Evolutionary conservation across 64 coral and sea anemone species (phyloP).

Genomic region (Montipora foliosa): DNA sequence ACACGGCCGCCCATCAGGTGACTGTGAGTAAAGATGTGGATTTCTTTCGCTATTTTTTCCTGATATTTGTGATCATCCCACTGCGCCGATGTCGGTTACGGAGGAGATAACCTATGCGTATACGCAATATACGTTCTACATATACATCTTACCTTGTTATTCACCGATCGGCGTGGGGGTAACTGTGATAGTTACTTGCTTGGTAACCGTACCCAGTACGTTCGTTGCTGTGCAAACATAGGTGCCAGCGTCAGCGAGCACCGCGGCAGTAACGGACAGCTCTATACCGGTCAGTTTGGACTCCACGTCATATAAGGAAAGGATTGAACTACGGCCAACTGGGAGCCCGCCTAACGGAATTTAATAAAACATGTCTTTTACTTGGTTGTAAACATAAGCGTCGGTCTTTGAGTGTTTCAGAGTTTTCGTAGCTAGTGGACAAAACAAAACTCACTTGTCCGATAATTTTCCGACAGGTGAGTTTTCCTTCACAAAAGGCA

Average conservation of each 20-base stretch:
- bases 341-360: constrained; percentile 5
- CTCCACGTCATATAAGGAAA: constrained; percentile 36
- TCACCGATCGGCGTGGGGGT: not conserved
- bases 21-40: no score
- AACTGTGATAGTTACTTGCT: constrained; percentile 30
- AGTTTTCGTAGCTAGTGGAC: no score
- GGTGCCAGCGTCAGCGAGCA: constrained; percentile 45
- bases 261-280: constrained; percentile 10
- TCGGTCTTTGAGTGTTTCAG: not conserved
- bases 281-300: constrained; percentile 44
- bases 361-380: not conserved
- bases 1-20: no score
- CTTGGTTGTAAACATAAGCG: not conserved
- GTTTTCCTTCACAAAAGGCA: no score
- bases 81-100: no score
- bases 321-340: not conserved
- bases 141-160: not conserved
- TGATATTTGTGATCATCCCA: no score
- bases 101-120: no score
- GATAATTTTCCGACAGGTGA: no score
- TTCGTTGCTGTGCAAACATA: constrained; percentile 62
- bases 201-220: constrained; percentile 15
- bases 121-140: no score
- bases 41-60: no score
- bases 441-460: no score